These are phyloP conservation scores for Drosophila nigricruria DNA, from an alignment of 2,888 invertebrate genomes.

Conservation along the genomic window DNA sequence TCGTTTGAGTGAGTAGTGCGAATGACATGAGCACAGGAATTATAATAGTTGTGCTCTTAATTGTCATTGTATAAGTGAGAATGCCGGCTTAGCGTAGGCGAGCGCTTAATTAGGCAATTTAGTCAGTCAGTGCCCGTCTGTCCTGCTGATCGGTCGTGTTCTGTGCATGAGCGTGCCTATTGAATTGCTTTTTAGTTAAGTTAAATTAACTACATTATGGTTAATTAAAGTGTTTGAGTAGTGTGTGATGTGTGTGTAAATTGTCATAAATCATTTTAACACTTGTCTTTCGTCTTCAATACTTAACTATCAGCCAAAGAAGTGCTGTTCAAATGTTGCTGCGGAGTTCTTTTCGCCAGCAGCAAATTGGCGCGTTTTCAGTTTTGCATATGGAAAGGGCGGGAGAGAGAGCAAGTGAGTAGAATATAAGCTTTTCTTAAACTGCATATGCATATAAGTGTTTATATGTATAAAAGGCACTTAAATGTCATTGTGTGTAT, in stretches of 20 bases:
- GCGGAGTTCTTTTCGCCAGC: neutral
- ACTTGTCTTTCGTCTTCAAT: neutral
- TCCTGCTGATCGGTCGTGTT: slow-evolving; percentile 11
- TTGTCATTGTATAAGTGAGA: slow-evolving; percentile 2
- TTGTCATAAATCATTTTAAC: slow-evolving; percentile 1
- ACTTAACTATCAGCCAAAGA: neutral
- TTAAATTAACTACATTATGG: neutral
- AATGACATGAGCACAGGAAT: slow-evolving; percentile 1
- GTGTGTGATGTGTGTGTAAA: neutral
- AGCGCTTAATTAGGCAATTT: slow-evolving; percentile 10
- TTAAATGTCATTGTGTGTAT: neutral
- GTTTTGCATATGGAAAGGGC: neutral
- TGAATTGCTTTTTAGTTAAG: neutral
- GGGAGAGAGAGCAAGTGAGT: neutral
- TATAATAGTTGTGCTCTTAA: slow-evolving; percentile 3
- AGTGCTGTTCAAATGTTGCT: neutral
- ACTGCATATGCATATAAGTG: neutral
- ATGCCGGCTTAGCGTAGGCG: slow-evolving; percentile 16
- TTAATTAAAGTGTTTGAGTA: neutral
- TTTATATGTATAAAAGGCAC: neutral
- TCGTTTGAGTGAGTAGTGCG: neutral
- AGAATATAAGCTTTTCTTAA: neutral
- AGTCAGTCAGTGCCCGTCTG: slow-evolving; percentile 3
- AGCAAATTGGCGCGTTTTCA: neutral
- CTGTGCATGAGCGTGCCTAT: neutral